phyloP scores from a whole-genome alignment of 2,113 vertebrate genomes.

The Eulemur macaco region DNA sequence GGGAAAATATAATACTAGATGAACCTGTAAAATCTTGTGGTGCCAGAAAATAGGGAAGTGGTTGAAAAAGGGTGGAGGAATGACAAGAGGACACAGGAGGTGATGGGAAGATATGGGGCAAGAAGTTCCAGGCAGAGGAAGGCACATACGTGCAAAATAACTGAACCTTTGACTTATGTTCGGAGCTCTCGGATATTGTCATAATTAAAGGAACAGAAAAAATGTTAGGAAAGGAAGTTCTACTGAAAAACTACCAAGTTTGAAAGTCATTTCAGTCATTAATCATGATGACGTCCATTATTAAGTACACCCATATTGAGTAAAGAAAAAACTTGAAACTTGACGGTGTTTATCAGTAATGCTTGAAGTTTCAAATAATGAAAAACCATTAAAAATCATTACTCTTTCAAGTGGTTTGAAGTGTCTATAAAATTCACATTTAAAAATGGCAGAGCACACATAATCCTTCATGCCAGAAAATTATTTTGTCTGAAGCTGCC shows the following conservation, averaged over 20 bases:
- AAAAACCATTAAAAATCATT: conserved; percentile 66
- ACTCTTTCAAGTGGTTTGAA: conserved; percentile 67
- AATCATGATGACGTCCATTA: conserved; percentile 19
- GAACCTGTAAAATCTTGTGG: background rate
- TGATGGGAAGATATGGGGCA: background rate
- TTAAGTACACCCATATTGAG: background rate
- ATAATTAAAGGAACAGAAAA: conserved; percentile 28
- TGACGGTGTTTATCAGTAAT: conserved; percentile 61
- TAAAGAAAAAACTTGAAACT: conserved; percentile 58
- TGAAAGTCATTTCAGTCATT: conserved; percentile 47
- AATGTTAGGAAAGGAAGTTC: conserved; percentile 14
- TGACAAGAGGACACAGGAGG: background rate
- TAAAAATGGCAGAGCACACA: conserved; percentile 64
- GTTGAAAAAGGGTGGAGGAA: background rate
- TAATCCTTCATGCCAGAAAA: conserved; percentile 43
- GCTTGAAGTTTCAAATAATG: conserved; percentile 63
- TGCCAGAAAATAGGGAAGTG: background rate
- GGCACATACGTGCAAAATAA: background rate
- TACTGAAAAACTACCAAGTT: conserved; percentile 46
- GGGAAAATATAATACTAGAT: background rate
- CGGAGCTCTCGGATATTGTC: background rate
- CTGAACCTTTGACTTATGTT: background rate
- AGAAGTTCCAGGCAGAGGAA: background rate
- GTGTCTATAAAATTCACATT: conserved; percentile 71
- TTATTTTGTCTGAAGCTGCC: conserved; percentile 62